Percentiles rank a stretch among this genome's conserved stretches.
phyloP scores from a whole-genome alignment of 2,113 vertebrate species.

The Pseudorectes ferrugineus region DNA sequence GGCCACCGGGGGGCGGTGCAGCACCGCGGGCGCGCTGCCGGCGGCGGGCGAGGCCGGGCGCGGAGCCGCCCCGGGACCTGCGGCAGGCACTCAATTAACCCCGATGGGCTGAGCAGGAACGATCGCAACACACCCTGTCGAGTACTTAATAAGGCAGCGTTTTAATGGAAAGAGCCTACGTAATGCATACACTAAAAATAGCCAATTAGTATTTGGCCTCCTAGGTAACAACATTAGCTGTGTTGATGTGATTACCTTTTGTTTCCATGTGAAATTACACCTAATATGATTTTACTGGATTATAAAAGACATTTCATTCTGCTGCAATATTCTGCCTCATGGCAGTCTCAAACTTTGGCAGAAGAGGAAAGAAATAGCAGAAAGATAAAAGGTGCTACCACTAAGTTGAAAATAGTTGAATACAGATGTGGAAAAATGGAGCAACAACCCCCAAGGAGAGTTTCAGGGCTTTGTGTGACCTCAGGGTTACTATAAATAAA shows the following conservation, averaged over 20 bases:
- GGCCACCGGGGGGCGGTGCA: constrained; percentile 24
- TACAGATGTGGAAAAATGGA: not conserved
- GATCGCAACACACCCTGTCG: rapidly evolving
- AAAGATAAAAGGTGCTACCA: not conserved
- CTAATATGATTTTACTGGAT: not conserved
- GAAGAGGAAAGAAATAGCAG: not conserved
- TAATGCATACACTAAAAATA: not conserved
- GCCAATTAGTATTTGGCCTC: not conserved
- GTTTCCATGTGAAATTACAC: not conserved
- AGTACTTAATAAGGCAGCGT: not conserved
- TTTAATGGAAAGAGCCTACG: not conserved
- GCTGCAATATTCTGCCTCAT: not conserved
- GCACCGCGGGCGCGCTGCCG: not conserved
- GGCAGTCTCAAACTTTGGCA: not conserved
- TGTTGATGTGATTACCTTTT: not conserved
- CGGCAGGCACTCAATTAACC: too few species aligned
- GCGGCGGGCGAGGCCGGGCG: not conserved
- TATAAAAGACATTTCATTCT: not conserved
- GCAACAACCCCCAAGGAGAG: not conserved
- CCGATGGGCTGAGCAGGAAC: not conserved
- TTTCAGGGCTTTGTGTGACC: not conserved
- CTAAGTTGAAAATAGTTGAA: not conserved
- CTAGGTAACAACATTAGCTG: not conserved
- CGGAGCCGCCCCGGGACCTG: rapidly evolving
- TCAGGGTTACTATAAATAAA: not conserved